phyloP scores from a whole-genome alignment of 1,140 invertebrate species.

The Cydia strobilella region DNA sequence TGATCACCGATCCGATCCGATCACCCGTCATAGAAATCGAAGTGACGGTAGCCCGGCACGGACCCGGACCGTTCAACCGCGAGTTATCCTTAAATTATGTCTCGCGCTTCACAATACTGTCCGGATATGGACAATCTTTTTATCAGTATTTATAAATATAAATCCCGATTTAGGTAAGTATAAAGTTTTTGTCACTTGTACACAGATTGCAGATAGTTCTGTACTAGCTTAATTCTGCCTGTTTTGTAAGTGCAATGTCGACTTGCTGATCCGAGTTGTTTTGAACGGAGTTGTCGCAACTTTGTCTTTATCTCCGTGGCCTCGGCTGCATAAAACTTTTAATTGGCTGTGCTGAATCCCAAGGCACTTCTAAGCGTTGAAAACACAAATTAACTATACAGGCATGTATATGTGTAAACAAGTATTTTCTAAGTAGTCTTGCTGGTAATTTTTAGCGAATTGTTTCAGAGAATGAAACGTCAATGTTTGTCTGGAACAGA shows the following conservation, averaged over 20 bases:
- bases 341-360: constrained; percentile 15
- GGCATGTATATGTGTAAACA: not conserved
- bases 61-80: no score
- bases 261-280: constrained; percentile 8
- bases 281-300: not conserved
- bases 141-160: no score
- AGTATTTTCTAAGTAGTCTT: not conserved
- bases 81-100: no score
- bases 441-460: not conserved
- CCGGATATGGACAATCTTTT: no score
- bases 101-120: no score
- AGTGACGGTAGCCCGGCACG: no score
- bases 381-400: not conserved
- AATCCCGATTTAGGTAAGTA: no score
- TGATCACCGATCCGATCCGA: no score
- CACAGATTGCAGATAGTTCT: no score
- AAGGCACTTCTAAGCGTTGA: not conserved
- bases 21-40: no score
- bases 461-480: not conserved
- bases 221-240: not conserved
- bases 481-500: no score
- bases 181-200: not conserved
- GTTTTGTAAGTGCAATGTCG: constrained; percentile 2
- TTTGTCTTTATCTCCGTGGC: not conserved
- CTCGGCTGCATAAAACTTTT: constrained; percentile 5